These are phyloP conservation scores for Callithrix jacchus DNA, from an alignment of 2,113 vertebrate genomes.

Conservation along the genomic window DNA sequence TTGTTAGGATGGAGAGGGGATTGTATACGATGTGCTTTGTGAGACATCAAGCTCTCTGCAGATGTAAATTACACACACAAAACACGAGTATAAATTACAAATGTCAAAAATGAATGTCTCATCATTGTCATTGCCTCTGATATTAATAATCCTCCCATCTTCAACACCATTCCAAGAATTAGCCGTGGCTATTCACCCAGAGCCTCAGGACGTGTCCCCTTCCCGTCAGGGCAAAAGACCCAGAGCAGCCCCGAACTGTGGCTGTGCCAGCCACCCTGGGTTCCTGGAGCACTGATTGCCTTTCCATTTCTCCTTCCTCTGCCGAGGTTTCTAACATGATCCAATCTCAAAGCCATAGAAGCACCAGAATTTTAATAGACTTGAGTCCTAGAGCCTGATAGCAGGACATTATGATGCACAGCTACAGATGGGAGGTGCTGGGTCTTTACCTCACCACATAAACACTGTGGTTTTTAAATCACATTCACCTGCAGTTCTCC, in stretches of 20 bases:
- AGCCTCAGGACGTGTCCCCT: fast-evolving
- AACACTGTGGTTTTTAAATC: neutral
- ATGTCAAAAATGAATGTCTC: neutral
- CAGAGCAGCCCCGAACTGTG: fast-evolving
- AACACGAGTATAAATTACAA: neutral
- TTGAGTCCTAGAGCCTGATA: neutral
- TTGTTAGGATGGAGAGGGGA: neutral
- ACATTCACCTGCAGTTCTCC: too few relatives aligned
- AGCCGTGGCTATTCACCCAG: fast-evolving
- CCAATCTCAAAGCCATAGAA: slow-evolving; percentile 37
- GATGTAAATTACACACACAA: neutral
- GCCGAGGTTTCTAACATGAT: slow-evolving; percentile 38
- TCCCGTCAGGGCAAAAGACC: neutral
- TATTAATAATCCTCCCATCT: neutral
- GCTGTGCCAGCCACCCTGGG: fast-evolving
- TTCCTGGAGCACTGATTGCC: neutral
- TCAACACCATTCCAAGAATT: neutral
- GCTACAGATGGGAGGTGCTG: neutral
- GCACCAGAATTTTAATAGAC: slow-evolving; percentile 47
- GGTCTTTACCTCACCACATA: neutral
- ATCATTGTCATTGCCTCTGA: neutral
- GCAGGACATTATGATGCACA: neutral
- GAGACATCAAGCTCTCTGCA: neutral
- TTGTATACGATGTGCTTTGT: neutral
- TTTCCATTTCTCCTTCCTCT: neutral